Conservation (phyloP, 2,888 invertebrate genomes). For the Lasioglossum leucozonium region DNA sequence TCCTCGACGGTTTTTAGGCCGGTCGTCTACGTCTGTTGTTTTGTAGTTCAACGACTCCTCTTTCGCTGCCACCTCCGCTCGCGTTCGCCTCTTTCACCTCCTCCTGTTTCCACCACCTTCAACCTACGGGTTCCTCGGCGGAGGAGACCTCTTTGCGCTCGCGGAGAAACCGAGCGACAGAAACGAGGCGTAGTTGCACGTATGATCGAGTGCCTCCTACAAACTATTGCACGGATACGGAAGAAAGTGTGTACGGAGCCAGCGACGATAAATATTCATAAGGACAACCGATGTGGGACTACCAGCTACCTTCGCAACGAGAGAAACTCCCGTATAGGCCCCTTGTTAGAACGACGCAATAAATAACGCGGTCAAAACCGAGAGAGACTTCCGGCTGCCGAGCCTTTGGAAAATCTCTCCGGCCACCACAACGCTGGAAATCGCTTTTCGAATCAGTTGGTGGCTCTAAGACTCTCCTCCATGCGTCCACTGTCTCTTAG, state of each 20-base stretch:
- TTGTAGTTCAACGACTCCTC: constrained; percentile 76
- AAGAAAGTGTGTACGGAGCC: constrained; percentile 65
- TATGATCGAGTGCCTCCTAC: constrained; percentile 57
- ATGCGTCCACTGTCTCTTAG: background rate
- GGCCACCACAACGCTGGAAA: background rate
- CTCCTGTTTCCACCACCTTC: constrained; percentile 42
- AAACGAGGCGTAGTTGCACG: constrained; percentile 50
- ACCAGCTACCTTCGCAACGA: constrained; percentile 29
- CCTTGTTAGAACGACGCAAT: constrained; percentile 26
- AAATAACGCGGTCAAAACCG: constrained; percentile 8
- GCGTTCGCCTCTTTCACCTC: constrained; percentile 29
- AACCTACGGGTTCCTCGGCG: background rate
- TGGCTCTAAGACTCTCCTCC: background rate
- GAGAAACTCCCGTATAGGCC: constrained; percentile 40
- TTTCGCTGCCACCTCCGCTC: constrained; percentile 58
- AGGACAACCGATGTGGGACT: constrained; percentile 59
- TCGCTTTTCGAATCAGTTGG: background rate
- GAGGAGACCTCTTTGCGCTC: constrained; percentile 41
- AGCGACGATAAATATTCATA: constrained; percentile 75
- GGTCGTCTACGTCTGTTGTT: constrained; percentile 70
- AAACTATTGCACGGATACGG: constrained; percentile 69
- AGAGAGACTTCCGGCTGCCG: constrained; percentile 3
- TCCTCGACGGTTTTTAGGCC: constrained; percentile 74
- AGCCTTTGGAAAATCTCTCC: background rate
- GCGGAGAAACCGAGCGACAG: constrained; percentile 61